Evolutionary conservation across 2,797 vertebrate genomes (phyloP), one percentile per base, ranked within the genome.

Genomic region (Crocidura indochinensis): DNA sequence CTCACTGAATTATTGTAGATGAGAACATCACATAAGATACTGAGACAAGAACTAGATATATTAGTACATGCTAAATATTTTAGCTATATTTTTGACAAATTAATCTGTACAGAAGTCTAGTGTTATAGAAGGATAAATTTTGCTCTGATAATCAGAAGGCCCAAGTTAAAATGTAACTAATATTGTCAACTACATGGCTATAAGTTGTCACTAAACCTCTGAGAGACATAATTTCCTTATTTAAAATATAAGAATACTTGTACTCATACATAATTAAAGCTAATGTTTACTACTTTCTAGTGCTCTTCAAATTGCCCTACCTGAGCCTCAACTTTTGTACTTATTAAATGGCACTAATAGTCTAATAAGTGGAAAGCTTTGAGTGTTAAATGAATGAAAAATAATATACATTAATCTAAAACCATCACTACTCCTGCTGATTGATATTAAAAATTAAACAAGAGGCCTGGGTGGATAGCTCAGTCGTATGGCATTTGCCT

Each of bases 241-340:
- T 93, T 75, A 91, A 12, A 88, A 81, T 79, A 62, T 24, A 78
- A 77, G 49, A 94, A 56, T 20, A 29, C 1, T 67, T 77, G 22
- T 11, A 46, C 60, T 51, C 56, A 29, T 27, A 38, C 22, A 12
- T 74, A 81, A n/a, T 46, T 82, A 89, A 91, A 91, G 29, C 49
- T 71, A 81, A 56, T 44, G 15, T 44, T 85, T 79, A 46, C 22
- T 90, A 88, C 24, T 90, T 91, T 69, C 68, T 22, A 51, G 7
- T 53, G 31, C 14, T 82, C 8, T 67, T 91, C 29, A 76, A 72
- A 87, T 29, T 8, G 29, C 8, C 31, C 69, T 80, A 26, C 31
- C 2, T 46, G 31, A 47, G 2, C 8, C 67, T 94, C 62, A 49
- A 44, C 76, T 91, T 83, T 90, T 80, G 84, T 73, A 75, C 38